Conservation (phyloP, 1,140 invertebrate species). For the Zaprionus kolodkinae region DNA sequence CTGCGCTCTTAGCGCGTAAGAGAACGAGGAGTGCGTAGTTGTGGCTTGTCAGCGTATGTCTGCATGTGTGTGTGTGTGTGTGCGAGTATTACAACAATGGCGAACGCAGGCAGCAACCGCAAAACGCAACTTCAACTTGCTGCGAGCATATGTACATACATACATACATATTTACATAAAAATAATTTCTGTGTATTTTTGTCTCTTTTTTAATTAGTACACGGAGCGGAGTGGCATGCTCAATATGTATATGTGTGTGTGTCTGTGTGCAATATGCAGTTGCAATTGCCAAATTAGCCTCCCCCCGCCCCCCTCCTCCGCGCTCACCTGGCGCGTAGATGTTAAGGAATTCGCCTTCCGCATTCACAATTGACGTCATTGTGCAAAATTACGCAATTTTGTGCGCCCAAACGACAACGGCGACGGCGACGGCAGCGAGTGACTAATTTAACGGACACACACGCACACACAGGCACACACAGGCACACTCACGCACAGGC, state of each 20-base stretch:
- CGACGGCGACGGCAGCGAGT: slow-evolving; percentile 14
- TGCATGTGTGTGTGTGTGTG: slow-evolving; percentile 28
- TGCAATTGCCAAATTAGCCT: slow-evolving; percentile 5
- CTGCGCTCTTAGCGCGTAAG: slow-evolving; percentile 25
- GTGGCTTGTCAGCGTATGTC: too few relatives aligned
- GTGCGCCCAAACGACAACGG: slow-evolving; percentile 27
- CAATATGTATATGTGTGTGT: neutral
- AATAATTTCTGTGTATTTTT: slow-evolving; percentile 10
- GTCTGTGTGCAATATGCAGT: slow-evolving; percentile 1
- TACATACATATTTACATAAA: slow-evolving; percentile 19
- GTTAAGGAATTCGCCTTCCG: slow-evolving; percentile 22
- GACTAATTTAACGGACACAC: slow-evolving; percentile 66
- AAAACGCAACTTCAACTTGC: slow-evolving; percentile 45
- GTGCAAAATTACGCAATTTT: slow-evolving; percentile 67
- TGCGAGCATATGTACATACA: slow-evolving; percentile 29
- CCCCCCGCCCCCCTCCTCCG: neutral
- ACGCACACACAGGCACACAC: slow-evolving; percentile 19
- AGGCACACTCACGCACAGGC: neutral
- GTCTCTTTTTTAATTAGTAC: slow-evolving; percentile 12
- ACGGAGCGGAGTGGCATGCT: neutral
- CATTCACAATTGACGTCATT: slow-evolving; percentile 61
- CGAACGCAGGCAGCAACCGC: slow-evolving; percentile 26
- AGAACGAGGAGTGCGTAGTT: slow-evolving; percentile 41
- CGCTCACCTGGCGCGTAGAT: neutral
- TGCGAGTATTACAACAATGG: slow-evolving; percentile 46